These are phyloP conservation scores for Gadopsis bispinosus DNA, from an alignment of 2,797 vertebrate genomes.

Conservation along the genomic window DNA sequence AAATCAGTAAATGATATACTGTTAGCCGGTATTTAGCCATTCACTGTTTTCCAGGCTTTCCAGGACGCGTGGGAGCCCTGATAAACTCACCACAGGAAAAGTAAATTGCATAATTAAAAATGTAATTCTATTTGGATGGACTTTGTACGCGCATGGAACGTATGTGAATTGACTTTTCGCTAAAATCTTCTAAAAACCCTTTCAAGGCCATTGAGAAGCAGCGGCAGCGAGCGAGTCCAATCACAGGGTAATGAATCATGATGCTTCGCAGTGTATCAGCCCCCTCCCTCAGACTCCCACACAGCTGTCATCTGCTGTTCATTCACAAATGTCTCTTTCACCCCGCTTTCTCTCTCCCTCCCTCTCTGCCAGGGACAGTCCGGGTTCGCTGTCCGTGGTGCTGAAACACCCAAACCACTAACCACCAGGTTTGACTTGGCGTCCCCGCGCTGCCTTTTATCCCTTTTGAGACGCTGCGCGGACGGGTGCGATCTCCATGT, in stretches of 20 bases:
- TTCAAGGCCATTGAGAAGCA: conserved; percentile 28
- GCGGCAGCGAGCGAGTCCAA: conserved; percentile 3
- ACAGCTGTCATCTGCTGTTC: conserved; percentile 42
- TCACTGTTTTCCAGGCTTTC: too few species aligned
- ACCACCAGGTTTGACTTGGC: background rate
- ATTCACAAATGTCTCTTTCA: conserved; percentile 56
- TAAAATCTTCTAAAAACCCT: background rate
- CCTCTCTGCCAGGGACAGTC: background rate
- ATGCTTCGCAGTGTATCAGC: conserved; percentile 37
- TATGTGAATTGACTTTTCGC: background rate
- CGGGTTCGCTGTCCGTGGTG: conserved; percentile 67
- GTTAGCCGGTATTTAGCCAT: too few species aligned
- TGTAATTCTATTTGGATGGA: too few species aligned
- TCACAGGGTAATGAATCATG: conserved; percentile 56
- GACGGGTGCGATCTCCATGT: background rate
- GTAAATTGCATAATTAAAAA: background rate
- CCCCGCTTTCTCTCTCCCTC: background rate
- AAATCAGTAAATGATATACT: too few species aligned
- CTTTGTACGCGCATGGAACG: background rate
- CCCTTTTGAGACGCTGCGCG: background rate
- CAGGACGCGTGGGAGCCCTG: too few species aligned
- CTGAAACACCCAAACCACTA: conserved; percentile 48
- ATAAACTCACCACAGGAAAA: background rate
- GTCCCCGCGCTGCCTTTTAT: background rate
- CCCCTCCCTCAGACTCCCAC: conserved; percentile 42